Evolutionary conservation across 2,888 invertebrate species (phyloP), one percentile per base, ranked within the genome.

Genomic region (Caenorhabditis sp.): DNA sequence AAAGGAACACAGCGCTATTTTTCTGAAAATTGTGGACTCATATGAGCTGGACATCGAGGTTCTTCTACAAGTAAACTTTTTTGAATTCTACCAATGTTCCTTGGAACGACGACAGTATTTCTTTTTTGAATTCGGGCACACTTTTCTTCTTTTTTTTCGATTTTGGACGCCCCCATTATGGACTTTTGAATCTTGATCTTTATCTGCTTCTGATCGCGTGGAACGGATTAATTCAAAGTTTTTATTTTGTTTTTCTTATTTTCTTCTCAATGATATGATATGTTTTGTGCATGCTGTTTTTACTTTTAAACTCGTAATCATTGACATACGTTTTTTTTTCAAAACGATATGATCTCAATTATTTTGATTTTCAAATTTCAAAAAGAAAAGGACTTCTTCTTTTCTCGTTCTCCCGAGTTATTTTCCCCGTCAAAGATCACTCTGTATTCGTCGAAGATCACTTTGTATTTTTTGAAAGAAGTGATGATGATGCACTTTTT

Each of bases 401-500:
- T 17, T 43, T 17, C 14, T 43, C 5, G 4, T 51, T 51, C 51
- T 5, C 50, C 19, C 50, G 17, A 8, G 14, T 26, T 55, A 27
- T 55, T 55, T 27, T 27, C 55, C n/a, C 5, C 55, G 50, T 36
- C 63, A 63, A 50, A 63, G 63, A 63, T 63, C 63, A 63, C 17
- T 17, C 1, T 21, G 2, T 50, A n/a, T n/a, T 12, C 5, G n/a
- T n/a, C 8, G 5, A 50, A n/a, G n/a, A n/a, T 31, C 49, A 49
- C 19, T 49, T 49, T 23, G 19, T 23, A 51, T 19, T 51, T n/a
- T 23, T 51, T 43, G 43, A 43, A 43, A 43, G 14, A 43, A 43
- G 43, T 12, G 43, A 17, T 12, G 43, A 43, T 43, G 43, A 43
- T 43, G 43, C 43, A 43, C 57, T 63, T 57, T 63, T 63, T 49